Evolutionary conservation across 2,888 invertebrate genomes (phyloP), one percentile per base, ranked within the genome.

Genomic region (Lasioglossum oenotherae): DNA sequence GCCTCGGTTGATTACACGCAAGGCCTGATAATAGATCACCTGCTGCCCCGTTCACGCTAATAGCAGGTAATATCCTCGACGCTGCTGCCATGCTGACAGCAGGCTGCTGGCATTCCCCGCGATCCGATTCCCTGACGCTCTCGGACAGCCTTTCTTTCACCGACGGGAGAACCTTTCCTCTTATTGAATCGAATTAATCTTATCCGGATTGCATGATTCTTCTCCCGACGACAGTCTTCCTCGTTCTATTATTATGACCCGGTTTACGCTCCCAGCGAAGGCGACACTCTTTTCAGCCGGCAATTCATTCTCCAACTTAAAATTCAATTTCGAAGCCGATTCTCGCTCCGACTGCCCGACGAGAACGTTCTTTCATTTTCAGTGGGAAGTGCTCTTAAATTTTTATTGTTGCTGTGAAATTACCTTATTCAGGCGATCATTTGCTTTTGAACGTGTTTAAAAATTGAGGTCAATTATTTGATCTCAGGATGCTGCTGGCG

Each of bases 1-100:
- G 86, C 86, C 88, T 84, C 84, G 90, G 82, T 86, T 89, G 90
- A 90, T 90, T 90, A 91, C 91, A 91, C 90, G 90, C 90, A 82
- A 91, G 10, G 84, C 78, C 82, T 84, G 91, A 91, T 90, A 90
- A 90, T 90, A 87, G 90, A 90, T 90, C 91, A 90, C 87, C 90
- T 80, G 80, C 87, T 81, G 79, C 80, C 88, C 79, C 78, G 90
- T 88, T 91, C 91, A 91, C 91, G 91, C 88, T 88, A 84, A 64
- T 79, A 69, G 74, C 78, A 79, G 84, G 81, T 85, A 90, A 90
- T 91, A 91, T 91, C 91, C 88, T 77, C 75, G 90, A 84, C 72
- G 84, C 80, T 83, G 57, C 81, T 83, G 57, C 81, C 67, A 38
- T 49, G 60, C 80, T 75, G 84, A 80, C 88, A 74, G 81, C 64